phyloP scores from a whole-genome alignment of 2,113 vertebrate species.

The Tringa solitaria region DNA sequence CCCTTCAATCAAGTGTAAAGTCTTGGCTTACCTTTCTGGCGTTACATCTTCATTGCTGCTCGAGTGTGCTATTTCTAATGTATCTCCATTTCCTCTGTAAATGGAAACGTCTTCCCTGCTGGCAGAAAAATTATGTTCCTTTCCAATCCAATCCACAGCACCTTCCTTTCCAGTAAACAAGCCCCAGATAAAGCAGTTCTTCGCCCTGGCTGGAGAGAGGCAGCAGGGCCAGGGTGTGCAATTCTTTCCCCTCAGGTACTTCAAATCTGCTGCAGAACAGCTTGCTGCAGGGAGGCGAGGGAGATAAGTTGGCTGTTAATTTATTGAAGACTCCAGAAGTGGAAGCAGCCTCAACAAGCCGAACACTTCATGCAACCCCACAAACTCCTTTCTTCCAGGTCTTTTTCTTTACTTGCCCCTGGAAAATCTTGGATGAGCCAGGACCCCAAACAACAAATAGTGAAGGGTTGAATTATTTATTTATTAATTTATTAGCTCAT shows the following conservation, averaged over 20 bases:
- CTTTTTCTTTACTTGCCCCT: neutral
- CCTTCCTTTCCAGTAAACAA: neutral
- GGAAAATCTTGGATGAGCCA: neutral
- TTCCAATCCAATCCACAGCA: neutral
- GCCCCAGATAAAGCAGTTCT: neutral
- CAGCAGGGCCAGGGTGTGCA: neutral
- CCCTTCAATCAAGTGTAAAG: neutral
- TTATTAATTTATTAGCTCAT: neutral
- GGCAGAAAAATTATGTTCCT: neutral
- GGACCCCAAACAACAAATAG: neutral
- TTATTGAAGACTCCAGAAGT: neutral
- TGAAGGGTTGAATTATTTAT: neutral
- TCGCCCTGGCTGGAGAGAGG: neutral
- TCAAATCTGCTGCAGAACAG: neutral
- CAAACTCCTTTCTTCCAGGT: neutral
- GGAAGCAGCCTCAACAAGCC: neutral
- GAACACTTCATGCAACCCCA: neutral
- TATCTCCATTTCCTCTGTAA: neutral
- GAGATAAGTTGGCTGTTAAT: neutral
- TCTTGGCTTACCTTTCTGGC: conserved; percentile 34
- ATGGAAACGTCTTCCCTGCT: neutral
- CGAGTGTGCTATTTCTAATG: neutral
- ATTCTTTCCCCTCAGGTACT: neutral
- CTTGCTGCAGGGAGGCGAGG: neutral
- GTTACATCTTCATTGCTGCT: neutral